Conservation (phyloP, 2,113 vertebrate genomes). For the Petromus typicus region DNA sequence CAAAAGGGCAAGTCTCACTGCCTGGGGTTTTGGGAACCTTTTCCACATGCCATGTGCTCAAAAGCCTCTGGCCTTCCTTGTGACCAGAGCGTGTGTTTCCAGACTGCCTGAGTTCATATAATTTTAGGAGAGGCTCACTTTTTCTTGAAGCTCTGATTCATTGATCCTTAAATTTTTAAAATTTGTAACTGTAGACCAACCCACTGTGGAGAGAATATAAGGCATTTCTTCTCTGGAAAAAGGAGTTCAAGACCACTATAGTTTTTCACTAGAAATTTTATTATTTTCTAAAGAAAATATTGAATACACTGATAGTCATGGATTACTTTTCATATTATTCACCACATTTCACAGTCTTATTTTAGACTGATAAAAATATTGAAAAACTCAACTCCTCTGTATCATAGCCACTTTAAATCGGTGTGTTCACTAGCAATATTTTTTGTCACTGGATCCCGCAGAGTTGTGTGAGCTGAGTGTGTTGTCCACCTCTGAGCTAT, state of each 20-base stretch:
- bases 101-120: background rate
- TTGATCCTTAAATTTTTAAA: slow-evolving; percentile 37
- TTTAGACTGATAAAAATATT: slow-evolving; percentile 49
- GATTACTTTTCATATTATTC: slow-evolving; percentile 12
- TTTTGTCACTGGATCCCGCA: background rate
- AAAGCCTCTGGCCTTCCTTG: background rate
- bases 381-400: background rate
- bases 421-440: background rate
- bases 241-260: background rate
- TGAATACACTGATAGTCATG: background rate
- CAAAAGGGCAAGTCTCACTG: background rate
- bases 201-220: slow-evolving; percentile 11
- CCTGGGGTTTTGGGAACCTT: background rate
- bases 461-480: background rate
- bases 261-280: background rate
- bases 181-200: background rate
- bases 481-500: background rate
- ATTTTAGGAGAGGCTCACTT: slow-evolving; percentile 13
- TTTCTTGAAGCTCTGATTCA: slow-evolving; percentile 32
- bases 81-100: background rate
- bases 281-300: slow-evolving; percentile 58
- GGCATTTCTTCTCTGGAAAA: slow-evolving; percentile 28
- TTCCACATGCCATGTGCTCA: background rate
- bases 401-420: background rate
- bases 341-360: slow-evolving; percentile 26